These are phyloP conservation scores for Ormyrus thymus DNA, from an alignment of 2,888 invertebrate genomes.

Conservation along the genomic window DNA sequence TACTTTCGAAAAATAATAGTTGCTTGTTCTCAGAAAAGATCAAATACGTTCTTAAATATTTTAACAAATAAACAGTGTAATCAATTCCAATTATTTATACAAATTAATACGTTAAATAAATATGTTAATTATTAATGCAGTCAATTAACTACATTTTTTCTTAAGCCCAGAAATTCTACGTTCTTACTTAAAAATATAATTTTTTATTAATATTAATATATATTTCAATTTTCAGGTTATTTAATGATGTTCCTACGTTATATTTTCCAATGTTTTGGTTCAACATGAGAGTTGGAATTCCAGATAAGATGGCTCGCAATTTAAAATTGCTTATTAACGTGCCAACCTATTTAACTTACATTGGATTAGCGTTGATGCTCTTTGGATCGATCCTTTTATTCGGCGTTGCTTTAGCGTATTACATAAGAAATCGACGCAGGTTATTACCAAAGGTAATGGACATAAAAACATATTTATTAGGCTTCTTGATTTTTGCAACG, in stretches of 20 bases:
- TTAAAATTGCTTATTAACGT: slow-evolving; percentile 77
- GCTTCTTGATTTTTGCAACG: not conserved
- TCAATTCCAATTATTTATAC: no score
- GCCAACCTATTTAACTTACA: slow-evolving; percentile 77
- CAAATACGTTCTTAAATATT: no score
- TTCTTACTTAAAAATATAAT: not conserved
- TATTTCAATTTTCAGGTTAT: slow-evolving; percentile 77
- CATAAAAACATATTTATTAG: not conserved
- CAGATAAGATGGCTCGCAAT: slow-evolving; percentile 77
- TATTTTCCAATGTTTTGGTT: slow-evolving; percentile 89
- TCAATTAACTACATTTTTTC: no score
- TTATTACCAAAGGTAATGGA: slow-evolving; percentile 50
- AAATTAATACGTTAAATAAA: not conserved
- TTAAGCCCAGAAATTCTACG: no score
- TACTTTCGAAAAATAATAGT: no score
- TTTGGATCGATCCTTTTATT: slow-evolving; percentile 71
- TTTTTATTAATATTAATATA: not conserved
- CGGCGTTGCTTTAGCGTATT: slow-evolving; percentile 59
- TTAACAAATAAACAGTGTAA: no score
- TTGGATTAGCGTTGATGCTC: slow-evolving; percentile 75
- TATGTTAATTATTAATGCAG: no score
- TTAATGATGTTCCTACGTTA: slow-evolving; percentile 80
- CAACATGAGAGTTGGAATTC: slow-evolving; percentile 81
- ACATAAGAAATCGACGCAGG: slow-evolving; percentile 59
- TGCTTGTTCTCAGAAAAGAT: no score